Percentiles rank a stretch among this genome's conserved stretches.
phyloP scores from a whole-genome alignment of 2,888 invertebrate species.

The Miltochrista miniata region DNA sequence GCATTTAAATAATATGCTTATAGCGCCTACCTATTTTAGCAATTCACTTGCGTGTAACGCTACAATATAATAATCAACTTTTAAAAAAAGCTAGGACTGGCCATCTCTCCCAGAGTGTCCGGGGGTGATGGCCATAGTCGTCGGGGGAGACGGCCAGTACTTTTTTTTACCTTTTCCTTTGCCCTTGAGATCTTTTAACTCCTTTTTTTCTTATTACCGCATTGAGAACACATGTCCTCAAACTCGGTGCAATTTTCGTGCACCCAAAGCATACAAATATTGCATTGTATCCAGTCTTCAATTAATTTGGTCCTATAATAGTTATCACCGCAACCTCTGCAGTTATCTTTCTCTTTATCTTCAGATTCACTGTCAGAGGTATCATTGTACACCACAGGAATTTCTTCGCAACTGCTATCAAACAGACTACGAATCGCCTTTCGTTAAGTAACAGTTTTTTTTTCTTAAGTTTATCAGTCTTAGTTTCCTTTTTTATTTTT shows the following conservation, averaged over 20 bases:
- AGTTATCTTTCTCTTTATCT: conserved; percentile 6
- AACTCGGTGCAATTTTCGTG: background rate
- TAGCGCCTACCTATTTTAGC: too few species aligned
- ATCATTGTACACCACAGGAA: too few species aligned
- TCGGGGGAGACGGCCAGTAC: conserved; percentile 5
- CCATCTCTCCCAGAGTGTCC: too few species aligned
- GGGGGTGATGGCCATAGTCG: background rate
- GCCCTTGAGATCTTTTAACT: background rate
- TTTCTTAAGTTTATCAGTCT: too few species aligned
- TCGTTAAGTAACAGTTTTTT: too few species aligned
- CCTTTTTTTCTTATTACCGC: background rate
- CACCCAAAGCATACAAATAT: too few species aligned
- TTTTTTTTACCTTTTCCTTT: conserved; percentile 1
- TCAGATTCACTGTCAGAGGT: background rate
- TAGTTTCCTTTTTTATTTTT: too few species aligned
- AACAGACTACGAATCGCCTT: too few species aligned
- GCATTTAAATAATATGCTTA: too few species aligned
- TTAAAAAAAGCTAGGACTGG: background rate
- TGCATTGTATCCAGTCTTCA: too few species aligned
- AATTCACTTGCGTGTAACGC: too few species aligned
- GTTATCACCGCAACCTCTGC: conserved; percentile 7
- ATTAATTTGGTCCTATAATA: background rate
- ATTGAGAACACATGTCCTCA: background rate
- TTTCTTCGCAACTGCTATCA: too few species aligned
- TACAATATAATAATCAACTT: background rate